Evolutionary conservation across 2,113 vertebrate genomes (phyloP).

Genomic region (Phodopus roborovskii): DNA sequence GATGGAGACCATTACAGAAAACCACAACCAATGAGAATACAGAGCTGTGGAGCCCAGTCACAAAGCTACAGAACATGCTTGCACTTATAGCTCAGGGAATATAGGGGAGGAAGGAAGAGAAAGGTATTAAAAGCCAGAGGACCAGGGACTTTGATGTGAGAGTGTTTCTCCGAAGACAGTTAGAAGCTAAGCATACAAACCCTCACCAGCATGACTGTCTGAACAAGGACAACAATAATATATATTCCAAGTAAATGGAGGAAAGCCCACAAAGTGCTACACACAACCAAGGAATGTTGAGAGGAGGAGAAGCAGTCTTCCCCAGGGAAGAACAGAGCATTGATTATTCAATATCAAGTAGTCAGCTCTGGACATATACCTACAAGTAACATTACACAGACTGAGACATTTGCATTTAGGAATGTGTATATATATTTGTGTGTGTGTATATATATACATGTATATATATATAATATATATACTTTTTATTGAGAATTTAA

Average conservation of each 20-base stretch:
- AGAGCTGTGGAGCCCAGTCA: neutral
- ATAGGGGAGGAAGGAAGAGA: neutral
- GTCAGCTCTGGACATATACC: neutral
- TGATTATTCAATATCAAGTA: neutral
- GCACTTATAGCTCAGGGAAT: neutral
- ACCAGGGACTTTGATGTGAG: neutral
- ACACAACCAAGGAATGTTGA: neutral
- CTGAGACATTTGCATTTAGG: neutral
- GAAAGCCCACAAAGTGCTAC: neutral
- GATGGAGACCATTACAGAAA: neutral
- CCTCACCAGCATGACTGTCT: neutral
- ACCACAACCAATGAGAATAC: neutral
- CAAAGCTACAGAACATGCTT: neutral
- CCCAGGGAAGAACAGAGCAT: neutral
- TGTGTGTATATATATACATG: neutral
- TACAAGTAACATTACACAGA: neutral
- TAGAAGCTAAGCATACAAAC: neutral
- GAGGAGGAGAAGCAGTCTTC: neutral
- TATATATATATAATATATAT: no score
- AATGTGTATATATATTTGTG: neutral
- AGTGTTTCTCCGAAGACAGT: neutral
- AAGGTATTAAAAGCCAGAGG: no score
- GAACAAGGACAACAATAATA: neutral
- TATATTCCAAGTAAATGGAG: neutral
- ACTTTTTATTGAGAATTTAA: neutral